Base-by-base conservation (phyloP, 2,113 vertebrate species). In the Mugil cephalus region DNA sequence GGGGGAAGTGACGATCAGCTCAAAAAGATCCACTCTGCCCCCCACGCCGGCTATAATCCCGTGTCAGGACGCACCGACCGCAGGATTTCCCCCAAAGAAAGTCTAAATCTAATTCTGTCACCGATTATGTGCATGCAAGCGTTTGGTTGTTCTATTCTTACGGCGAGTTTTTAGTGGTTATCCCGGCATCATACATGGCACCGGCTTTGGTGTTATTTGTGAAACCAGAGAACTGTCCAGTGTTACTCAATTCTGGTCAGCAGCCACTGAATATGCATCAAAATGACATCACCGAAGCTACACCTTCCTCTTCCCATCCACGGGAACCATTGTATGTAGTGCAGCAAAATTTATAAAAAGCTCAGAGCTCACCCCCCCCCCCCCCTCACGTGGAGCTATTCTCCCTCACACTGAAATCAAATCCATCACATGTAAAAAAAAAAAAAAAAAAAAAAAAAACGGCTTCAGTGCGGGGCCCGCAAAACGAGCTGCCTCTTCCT, bases 1-100 rank as follows among this genome's bases (percentile, higher is more conserved):
- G 62, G 39, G 52, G 79, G 84, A 91, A 86, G 85, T 89, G 54
- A 24, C 10, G 24, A 61, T 71, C n/a, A 55, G 24, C 52, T 67
- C 46, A 35, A 85, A 58, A 84, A 83, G 52, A 52, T 77, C 74
- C 61, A 18, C 14, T 72, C 6, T 67, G 18, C 62, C 1, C n/a
- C 72, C 64, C n/a, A 43, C 12, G 54, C 15, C 13, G 54, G 8
- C 53, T 66, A 19, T 47, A 43, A 69, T 10, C 24, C 4, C 4
- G 15, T 64, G 51, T 83, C 38, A 84, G 35, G 10, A 36, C 24
- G 63, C 12, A 35, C 36, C 40, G 50, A 76, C 65, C 52, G 7
- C 69, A 82, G 67, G 72, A 43, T 55, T 79, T 82, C 74, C 69
- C 55, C 42, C 66, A 74, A 79, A n/a, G n/a, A n/a, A 77, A 67